phyloP scores from a whole-genome alignment of 2,888 invertebrate genomes.

The Tupiocoris notatus region DNA sequence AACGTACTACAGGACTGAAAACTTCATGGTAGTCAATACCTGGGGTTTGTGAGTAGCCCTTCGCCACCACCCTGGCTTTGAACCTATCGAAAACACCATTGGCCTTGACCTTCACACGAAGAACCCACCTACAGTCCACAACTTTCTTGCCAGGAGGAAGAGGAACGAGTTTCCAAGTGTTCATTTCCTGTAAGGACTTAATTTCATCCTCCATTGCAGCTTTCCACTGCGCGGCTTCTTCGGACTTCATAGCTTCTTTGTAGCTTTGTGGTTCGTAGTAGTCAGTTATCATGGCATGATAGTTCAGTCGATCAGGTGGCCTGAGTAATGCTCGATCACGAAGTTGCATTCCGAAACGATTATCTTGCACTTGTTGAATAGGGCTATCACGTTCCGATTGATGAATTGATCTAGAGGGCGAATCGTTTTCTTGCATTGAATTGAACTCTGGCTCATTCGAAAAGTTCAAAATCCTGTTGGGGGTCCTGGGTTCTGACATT shows the following conservation, averaged over 20 bases:
- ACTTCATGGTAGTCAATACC: conserved; percentile 11
- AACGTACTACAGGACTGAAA: conserved; percentile 1
- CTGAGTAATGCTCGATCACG: neutral
- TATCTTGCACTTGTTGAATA: neutral
- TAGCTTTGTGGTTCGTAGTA: neutral
- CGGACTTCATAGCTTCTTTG: neutral
- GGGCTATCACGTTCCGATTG: neutral
- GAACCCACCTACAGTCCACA: neutral
- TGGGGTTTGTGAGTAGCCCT: conserved; percentile 4
- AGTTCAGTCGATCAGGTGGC: neutral
- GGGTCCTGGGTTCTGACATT: too few relatives aligned
- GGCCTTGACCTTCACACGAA: neutral
- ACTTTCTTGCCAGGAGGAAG: neutral
- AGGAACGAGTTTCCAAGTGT: neutral
- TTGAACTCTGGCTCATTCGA: neutral
- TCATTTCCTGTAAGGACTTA: neutral
- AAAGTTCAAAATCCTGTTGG: too few relatives aligned
- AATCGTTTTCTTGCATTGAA: neutral
- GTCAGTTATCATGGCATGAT: neutral
- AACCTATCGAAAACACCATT: conserved; percentile 7
- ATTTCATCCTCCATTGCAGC: conserved; percentile 2
- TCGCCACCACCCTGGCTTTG: conserved; percentile 14
- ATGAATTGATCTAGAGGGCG: neutral
- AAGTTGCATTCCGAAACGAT: neutral
- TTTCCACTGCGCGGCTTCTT: neutral